phyloP scores from a whole-genome alignment of 2,797 vertebrate genomes.

The Martes flavigula region DNA sequence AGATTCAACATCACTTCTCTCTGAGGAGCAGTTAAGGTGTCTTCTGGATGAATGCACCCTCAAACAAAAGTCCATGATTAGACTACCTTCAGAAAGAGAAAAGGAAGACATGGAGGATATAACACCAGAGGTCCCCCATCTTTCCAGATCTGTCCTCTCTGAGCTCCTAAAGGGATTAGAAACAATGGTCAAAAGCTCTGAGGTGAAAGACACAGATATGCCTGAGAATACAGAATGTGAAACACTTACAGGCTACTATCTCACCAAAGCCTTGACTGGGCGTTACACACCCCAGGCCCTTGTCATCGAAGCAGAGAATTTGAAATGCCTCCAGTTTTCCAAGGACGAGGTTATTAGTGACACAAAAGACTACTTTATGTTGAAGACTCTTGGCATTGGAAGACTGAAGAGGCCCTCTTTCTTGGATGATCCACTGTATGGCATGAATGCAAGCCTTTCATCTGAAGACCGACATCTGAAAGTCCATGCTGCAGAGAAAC shows the following conservation, averaged over 20 bases:
- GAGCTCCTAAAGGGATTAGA: slow-evolving; percentile 79
- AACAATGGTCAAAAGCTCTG: slow-evolving; percentile 70
- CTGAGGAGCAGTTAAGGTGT: slow-evolving; percentile 88
- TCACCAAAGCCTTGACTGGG: slow-evolving; percentile 76
- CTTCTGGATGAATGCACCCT: slow-evolving; percentile 90
- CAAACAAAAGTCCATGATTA: slow-evolving; percentile 79
- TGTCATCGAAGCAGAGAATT: slow-evolving; percentile 74
- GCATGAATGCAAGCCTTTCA: slow-evolving; percentile 70
- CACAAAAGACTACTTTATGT: slow-evolving; percentile 83
- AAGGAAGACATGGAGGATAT: slow-evolving; percentile 53
- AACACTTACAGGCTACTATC: slow-evolving; percentile 67
- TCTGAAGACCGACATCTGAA: slow-evolving; percentile 81
- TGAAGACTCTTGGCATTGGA: slow-evolving; percentile 81
- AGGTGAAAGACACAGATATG: slow-evolving; percentile 31
- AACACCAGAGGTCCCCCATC: slow-evolving; percentile 58
- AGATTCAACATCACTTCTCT: slow-evolving; percentile 81
- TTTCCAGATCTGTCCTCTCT: slow-evolving; percentile 77
- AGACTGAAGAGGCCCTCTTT: slow-evolving; percentile 83
- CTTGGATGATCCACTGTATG: slow-evolving; percentile 82
- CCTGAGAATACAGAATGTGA: slow-evolving; percentile 60
- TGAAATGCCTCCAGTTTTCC: slow-evolving; percentile 75
- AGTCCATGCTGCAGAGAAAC: slow-evolving; percentile 83
- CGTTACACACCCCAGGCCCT: slow-evolving; percentile 74
- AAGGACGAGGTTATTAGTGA: slow-evolving; percentile 75
- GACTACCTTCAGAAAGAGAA: slow-evolving; percentile 50